phyloP scores from a whole-genome alignment of 2,888 invertebrate genomes.

The Pseudanteris insignis region DNA sequence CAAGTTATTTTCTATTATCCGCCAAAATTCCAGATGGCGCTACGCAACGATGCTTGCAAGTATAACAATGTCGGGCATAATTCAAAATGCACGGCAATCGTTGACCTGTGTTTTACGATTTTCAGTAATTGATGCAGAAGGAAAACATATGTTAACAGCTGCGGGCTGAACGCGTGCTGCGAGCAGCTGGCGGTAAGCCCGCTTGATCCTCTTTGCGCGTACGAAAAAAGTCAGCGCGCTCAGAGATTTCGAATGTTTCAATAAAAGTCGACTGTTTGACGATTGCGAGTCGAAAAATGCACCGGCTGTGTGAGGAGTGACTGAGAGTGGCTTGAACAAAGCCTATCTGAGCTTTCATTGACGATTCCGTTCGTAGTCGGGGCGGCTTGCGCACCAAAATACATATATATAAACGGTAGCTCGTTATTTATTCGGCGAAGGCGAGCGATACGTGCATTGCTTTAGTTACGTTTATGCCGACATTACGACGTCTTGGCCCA shows the following conservation, averaged over 20 bases:
- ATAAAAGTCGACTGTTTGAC: slow-evolving; percentile 33
- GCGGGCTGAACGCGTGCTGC: slow-evolving; percentile 8
- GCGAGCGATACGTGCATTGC: slow-evolving; percentile 44
- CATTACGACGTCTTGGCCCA: slow-evolving; percentile 34
- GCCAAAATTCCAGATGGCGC: no score
- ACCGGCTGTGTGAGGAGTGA: slow-evolving; percentile 39
- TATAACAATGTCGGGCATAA: no score
- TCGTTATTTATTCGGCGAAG: slow-evolving; percentile 44
- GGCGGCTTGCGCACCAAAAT: slow-evolving; percentile 28
- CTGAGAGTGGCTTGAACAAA: slow-evolving; percentile 34
- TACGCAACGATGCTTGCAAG: no score
- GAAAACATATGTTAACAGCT: slow-evolving; percentile 34
- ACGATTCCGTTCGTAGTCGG: slow-evolving; percentile 34
- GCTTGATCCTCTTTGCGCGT: slow-evolving; percentile 12
- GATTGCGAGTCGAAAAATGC: slow-evolving; percentile 28
- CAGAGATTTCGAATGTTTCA: slow-evolving; percentile 33
- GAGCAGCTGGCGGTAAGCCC: slow-evolving; percentile 21
- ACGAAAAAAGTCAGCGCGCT: slow-evolving; percentile 16
- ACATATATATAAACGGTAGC: slow-evolving; percentile 39
- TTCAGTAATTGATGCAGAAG: neutral
- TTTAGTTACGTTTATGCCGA: slow-evolving; percentile 43
- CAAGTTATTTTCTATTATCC: no score
- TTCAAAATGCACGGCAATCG: no score
- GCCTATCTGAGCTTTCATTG: slow-evolving; percentile 40
- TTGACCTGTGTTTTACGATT: no score